phyloP scores from a whole-genome alignment of 2,888 invertebrate genomes.

The Orchesellides sinensis region DNA sequence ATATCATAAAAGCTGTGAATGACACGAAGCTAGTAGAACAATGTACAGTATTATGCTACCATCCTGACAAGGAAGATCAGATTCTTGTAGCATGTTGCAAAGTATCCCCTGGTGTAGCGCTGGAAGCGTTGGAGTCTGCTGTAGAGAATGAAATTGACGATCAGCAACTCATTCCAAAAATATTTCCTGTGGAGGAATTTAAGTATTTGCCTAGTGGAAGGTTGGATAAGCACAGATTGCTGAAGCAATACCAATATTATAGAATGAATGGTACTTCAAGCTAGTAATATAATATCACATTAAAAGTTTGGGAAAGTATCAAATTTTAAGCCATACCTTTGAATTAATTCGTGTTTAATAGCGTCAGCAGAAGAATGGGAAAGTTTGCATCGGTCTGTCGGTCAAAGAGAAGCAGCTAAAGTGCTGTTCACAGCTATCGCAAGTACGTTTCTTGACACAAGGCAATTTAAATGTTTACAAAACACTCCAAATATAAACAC shows the following conservation, averaged over 20 bases:
- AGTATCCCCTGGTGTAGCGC: constrained; percentile 11
- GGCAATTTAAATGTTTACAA: not conserved
- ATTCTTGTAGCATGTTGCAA: constrained; percentile 53
- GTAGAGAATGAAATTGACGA: constrained; percentile 7
- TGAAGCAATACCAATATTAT: constrained; percentile 37
- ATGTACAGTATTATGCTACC: constrained; percentile 54
- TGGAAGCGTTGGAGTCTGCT: constrained; percentile 10
- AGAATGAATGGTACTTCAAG: constrained; percentile 45
- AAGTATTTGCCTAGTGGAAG: constrained; percentile 59
- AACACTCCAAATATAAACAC: not conserved
- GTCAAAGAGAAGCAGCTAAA: constrained; percentile 53
- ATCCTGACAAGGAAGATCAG: constrained; percentile 56
- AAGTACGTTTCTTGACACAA: constrained; percentile 3
- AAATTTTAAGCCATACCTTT: too few species aligned
- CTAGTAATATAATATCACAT: constrained; percentile 4
- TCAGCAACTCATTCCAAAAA: constrained; percentile 15
- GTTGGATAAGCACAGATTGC: constrained; percentile 58
- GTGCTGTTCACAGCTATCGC: constrained; percentile 47
- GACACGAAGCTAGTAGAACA: constrained; percentile 46
- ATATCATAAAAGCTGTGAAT: constrained; percentile 55
- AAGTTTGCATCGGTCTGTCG: not conserved
- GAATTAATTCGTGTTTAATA: not conserved
- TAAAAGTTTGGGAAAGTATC: too few species aligned
- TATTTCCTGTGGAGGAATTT: constrained; percentile 55
- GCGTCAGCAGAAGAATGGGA: constrained; percentile 59